Conservation (phyloP, 2,113 vertebrate species). For the Lepus timidus region DNA sequence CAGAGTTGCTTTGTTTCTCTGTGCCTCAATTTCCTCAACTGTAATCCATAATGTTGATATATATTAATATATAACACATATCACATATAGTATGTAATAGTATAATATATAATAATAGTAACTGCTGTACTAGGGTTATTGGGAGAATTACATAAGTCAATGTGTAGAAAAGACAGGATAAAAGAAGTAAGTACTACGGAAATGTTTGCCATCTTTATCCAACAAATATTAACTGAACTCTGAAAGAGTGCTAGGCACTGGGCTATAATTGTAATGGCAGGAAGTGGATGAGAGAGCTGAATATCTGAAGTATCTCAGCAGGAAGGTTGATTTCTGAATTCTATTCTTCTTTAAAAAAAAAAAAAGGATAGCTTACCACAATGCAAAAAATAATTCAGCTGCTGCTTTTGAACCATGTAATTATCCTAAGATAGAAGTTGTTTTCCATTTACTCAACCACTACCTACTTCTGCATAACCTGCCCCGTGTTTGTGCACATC, state of each 20-base stretch:
- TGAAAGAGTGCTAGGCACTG: background rate
- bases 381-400: slow-evolving; percentile 49
- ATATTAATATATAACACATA: no score
- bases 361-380: background rate
- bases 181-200: background rate
- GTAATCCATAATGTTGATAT: background rate
- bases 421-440: slow-evolving; percentile 60
- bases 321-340: slow-evolving; percentile 21
- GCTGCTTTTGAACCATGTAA: slow-evolving; percentile 40
- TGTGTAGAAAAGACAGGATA: background rate
- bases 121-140: background rate
- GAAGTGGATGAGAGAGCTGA: background rate
- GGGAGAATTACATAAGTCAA: slow-evolving; percentile 5
- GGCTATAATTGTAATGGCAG: background rate
- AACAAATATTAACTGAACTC: slow-evolving; percentile 6
- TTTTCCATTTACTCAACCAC: slow-evolving; percentile 32
- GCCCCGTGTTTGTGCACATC: background rate
- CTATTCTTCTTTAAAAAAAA: background rate
- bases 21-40: background rate
- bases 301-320: background rate
- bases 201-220: background rate
- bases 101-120: background rate
- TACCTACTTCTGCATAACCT: background rate
- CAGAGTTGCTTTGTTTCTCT: background rate
- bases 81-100: no score